These are phyloP conservation scores for Paguma larvata DNA, from an alignment of 2,797 vertebrate genomes.

Conservation along the genomic window DNA sequence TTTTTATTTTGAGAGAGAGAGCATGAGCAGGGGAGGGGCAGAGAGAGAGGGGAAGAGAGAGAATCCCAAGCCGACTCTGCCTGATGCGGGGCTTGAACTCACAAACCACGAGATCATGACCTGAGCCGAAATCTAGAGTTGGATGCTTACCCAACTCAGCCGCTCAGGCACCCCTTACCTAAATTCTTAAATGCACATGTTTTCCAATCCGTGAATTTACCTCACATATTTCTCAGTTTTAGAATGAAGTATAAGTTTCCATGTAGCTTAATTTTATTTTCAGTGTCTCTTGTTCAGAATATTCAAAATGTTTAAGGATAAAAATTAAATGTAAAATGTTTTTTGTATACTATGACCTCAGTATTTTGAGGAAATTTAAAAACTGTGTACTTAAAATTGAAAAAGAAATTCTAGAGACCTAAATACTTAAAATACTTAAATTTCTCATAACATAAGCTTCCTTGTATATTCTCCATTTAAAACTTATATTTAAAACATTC, in stretches of 20 bases:
- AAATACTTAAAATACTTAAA: not conserved
- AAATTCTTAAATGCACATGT: not conserved
- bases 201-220: constrained; percentile 27
- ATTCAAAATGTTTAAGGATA: constrained; percentile 17
- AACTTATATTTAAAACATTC: not conserved
- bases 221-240: constrained; percentile 1
- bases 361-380: constrained; percentile 50
- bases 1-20: no score
- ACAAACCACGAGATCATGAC: no score
- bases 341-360: not conserved
- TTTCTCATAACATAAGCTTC: not conserved
- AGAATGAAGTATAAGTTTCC: not conserved
- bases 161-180: not conserved
- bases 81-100: no score
- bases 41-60: no score
- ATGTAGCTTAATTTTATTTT: constrained; percentile 16
- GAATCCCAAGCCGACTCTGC: no score
- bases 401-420: not conserved
- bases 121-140: no score
- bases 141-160: no score
- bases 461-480: constrained; percentile 6
- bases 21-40: no score
- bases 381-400: not conserved
- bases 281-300: not conserved
- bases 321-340: not conserved